Evolutionary conservation across 2,888 invertebrate genomes (phyloP).

Genomic region (Idaea dimidiata): DNA sequence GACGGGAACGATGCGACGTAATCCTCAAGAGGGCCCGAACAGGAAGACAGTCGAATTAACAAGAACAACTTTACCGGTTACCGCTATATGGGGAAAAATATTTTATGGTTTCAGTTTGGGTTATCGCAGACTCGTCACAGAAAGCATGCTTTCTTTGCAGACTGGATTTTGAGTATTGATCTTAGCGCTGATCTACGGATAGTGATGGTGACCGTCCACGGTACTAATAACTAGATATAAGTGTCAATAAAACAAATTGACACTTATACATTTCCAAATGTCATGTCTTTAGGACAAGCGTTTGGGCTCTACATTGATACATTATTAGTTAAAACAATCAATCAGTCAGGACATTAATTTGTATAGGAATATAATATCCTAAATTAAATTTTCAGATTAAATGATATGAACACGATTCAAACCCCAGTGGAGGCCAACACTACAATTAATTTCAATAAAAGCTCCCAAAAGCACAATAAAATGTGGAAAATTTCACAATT

Average conservation of each 20-base stretch:
- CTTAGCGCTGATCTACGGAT: no score
- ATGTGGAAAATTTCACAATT: conserved; percentile 23
- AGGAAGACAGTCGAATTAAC: conserved; percentile 35
- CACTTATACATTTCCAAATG: no score
- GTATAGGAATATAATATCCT: no score
- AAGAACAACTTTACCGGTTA: conserved; percentile 30
- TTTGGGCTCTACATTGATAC: no score
- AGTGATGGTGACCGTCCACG: no score
- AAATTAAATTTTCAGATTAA: neutral
- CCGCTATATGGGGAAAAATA: conserved; percentile 27
- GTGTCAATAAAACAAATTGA: no score
- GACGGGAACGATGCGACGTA: conserved; percentile 37
- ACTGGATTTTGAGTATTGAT: no score
- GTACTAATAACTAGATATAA: no score
- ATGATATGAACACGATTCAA: conserved; percentile 6
- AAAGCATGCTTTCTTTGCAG: no score
- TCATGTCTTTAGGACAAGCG: no score
- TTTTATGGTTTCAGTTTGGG: conserved; percentile 12
- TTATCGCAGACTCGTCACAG: neutral
- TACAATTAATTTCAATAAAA: neutral
- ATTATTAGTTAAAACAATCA: no score
- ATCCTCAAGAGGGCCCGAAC: conserved; percentile 34
- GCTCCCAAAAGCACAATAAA: conserved; percentile 13
- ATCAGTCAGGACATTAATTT: no score
- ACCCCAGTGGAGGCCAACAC: conserved; percentile 2